Evolutionary conservation across 2,888 invertebrate genomes (phyloP), one percentile per base, ranked within the genome.

Genomic region (Thumatha senex): DNA sequence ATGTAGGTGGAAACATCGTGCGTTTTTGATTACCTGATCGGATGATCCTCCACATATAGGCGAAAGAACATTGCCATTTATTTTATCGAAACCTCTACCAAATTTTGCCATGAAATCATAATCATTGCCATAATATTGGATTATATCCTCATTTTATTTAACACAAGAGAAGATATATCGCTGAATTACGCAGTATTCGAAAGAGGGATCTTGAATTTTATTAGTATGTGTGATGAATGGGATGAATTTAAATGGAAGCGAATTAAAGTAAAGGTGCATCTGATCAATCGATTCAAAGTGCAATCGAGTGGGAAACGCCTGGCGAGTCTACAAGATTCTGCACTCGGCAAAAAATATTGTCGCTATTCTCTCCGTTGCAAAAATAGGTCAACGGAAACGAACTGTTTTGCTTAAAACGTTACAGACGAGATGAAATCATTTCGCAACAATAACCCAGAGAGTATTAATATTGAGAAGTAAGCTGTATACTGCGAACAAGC

Each of bases 251-350:
- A 50, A 11, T 15, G 14, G 55, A 56, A 51, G 48, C 59, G 57
- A 58, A 58, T 57, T 64, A 44, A 51, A 61, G 38, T 39, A 52
- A 48, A 46, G 51, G 58, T 51, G 54, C 55, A 52, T 51, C 24
- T 36, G 47, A 56, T 69, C 69, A 65, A 63, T 60, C 46, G 56
- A 49, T 54, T 18, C 40, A 46, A 53, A 56, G 54, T 62, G 70
- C 67, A 64, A 68, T 70, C 54, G 63, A 36, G 62, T 54, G 61
- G 46, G 40, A 47, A 52, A 34, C 40, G 46, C 48, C 46, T 56
- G 58, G 56, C 59, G 61, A 63, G 50, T 55, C 41, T 64, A 74
- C 71, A 70, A 68, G 67, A 61, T 48, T 74, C 51, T 68, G 71
- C 74, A 72, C 70, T 74, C 54, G 31, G 43, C 30, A 48, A 46